Percentiles rank a stretch among this genome's conserved stretches.
These are phyloP conservation scores for Drosophila azteca DNA, from an alignment of 1,140 invertebrate genomes.

Conservation along the genomic window DNA sequence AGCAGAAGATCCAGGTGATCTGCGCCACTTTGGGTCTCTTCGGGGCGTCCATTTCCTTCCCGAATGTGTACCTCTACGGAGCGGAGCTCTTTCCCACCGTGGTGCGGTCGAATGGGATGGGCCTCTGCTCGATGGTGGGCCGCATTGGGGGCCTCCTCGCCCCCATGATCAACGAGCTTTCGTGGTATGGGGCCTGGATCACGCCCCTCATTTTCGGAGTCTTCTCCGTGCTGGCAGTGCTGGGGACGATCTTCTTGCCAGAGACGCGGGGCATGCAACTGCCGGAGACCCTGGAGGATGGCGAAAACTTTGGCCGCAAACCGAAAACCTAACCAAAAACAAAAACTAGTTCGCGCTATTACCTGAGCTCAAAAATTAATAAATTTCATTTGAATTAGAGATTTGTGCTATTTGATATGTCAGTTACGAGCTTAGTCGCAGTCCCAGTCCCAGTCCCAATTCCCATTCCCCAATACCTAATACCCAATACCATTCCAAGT, in stretches of 20 bases:
- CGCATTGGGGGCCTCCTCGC: slow-evolving; percentile 86
- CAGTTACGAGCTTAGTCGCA: slow-evolving; percentile 21
- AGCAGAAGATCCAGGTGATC: slow-evolving; percentile 6
- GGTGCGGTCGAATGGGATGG: slow-evolving; percentile 86
- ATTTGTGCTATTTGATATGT: slow-evolving; percentile 52
- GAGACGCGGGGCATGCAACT: slow-evolving; percentile 90
- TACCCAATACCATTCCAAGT: neutral
- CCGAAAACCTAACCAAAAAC: slow-evolving; percentile 24
- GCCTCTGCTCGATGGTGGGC: slow-evolving; percentile 85
- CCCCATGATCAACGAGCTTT: slow-evolving; percentile 85
- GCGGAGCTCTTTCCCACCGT: slow-evolving; percentile 87
- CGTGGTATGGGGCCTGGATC: slow-evolving; percentile 84
- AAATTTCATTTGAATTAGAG: slow-evolving; percentile 49
- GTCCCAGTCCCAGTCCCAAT: neutral
- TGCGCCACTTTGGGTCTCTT: slow-evolving; percentile 67
- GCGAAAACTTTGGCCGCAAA: slow-evolving; percentile 89
- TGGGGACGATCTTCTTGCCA: slow-evolving; percentile 87
- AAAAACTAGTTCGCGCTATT: neutral
- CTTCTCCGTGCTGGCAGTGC: slow-evolving; percentile 86
- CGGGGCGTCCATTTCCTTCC: slow-evolving; percentile 85
- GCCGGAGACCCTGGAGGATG: slow-evolving; percentile 91
- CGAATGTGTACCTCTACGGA: slow-evolving; percentile 86
- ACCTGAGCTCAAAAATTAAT: slow-evolving; percentile 36
- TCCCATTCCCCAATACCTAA: neutral
- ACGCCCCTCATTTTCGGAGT: slow-evolving; percentile 89